Base-by-base conservation (phyloP, 2,888 invertebrate genomes). In the Himalopsyche anomala region DNA sequence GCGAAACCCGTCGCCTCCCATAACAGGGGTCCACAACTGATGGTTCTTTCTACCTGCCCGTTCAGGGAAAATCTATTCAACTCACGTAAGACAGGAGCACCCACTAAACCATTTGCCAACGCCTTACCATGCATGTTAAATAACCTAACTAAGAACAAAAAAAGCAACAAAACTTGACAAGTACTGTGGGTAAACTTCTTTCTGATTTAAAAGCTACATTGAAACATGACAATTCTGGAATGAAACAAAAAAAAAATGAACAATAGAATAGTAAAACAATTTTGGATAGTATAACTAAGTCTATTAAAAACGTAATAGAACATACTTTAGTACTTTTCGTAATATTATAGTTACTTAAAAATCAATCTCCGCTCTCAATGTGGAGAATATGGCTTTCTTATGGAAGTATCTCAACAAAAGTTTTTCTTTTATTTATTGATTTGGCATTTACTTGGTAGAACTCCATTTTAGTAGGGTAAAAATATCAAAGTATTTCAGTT, bases 71-170 rank as follows among this genome's bases (percentile, higher is more conserved):
- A 19, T 82, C 69, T 85, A 85, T 85, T 81, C 85, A 74, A 51
- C 54, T 55, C 85, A 85, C 85, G 84, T 84, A 84, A 45, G 40
- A 69, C 81, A 69, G 42, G 85, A 85, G 85, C 82, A 82, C 81
- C 81, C 85, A 85, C 69, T 85, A 85, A 85, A 82, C 85, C 85
- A 85, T 85, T 85, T 85, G 85, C 85, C 81, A 85, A 69, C 45
- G 82, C 45, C 85, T 85, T 85, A 82, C 74, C 81, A 79, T 85
- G 81, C 81, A 82, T 85, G 81, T 85, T 85, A 85, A 85, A 82
- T 81, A 81, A 45, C 81, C 56, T 45, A 79, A 36, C 28, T 28
- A 82, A 62, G 55, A 56, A 45, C 85, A 56, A 82, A 82, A 85
- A 85, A 85, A 51, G 51, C 85, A 85, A 85, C 85, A 82, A 79